Evolutionary conservation across 23 tunicate species (phyloP), one percentile per base, ranked within the genome.

Genomic region (Oikopleura albicans): DNA sequence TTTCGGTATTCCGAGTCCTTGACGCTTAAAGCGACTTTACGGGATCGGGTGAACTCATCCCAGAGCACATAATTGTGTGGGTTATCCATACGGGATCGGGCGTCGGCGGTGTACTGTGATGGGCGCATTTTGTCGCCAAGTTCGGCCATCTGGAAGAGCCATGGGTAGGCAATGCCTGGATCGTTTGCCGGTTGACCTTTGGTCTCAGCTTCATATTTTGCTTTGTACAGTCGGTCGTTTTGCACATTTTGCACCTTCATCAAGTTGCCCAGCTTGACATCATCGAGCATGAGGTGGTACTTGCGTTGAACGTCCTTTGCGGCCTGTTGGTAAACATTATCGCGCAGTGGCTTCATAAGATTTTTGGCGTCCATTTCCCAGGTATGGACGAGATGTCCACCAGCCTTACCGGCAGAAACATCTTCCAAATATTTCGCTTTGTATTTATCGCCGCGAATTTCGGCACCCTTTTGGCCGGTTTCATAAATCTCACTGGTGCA

Each of bases 1-100:
- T 71, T 71, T 71, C 79, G 33, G 31, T 71, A 71, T 31, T 71
- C 79, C 28, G 79, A 71, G 79, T 71, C 79, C 79, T 71, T 71
- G 79, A 34, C 28, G 34, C 4, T 16, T 12, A 71, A 29, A 27
- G 79, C 79, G 37, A 71, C 79, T 71, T 71, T 71, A 22, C 79
- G 33, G 4, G 79, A 27, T 71, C 79, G 79, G 2, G 34, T 4
- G 4, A 71, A 29, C 37, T 71, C 79, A 16, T 71, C 79, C 79
- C 79, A 71, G 28, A 2, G 79, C 28, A 71, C 37, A 29, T 71
- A 31, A 29, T 71, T 71, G 27, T 71, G 37, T 16, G 79, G 33
- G 4, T 71, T 71, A 2, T 16, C 79, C 79, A 71, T 71, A 16
- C 79, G 33, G 2, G 27, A 34, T 71, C 31, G 28, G 4, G 79